Evolutionary conservation across 2,113 vertebrate genomes (phyloP), one percentile per base, ranked within the genome.

Genomic region (Sciurus niger): DNA sequence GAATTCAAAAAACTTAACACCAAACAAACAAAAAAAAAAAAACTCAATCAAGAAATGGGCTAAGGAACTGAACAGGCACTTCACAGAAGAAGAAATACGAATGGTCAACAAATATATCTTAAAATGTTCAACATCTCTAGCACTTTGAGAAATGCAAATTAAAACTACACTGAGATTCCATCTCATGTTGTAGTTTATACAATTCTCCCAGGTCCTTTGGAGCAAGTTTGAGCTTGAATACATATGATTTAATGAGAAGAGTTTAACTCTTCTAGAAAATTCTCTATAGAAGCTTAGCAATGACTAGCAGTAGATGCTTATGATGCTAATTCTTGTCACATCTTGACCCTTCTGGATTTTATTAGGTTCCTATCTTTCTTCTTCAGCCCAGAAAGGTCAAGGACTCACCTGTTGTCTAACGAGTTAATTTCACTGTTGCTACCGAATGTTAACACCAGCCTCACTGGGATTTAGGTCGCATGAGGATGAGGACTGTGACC

Each of bases 151-250:
- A 58, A 58, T 24, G 55, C 55, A 22, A 58, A 58, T 58, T 58
- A 20, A 58, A 58, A 24, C 20, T 22, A 58, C 55, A 58, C 55
- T 24, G 20, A 58, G 55, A 58, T 58, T 24, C 55, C 55, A 97
- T 91, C 82, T 68, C 78, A 83, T 90, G 58, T 20, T 88, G 28
- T 70, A 60, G 82, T 90, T 90, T 93, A 82, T 78, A 83, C 8
- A 91, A 0, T 22, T 79, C 67, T 95, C 93, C 40, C 46, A 86
- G 83, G 55, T 68, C 73, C 60, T 4, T 10, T 76, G 40, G 43
- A 17, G 20, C 8, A 96, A 85, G 37, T 82, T 77, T 88, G 46
- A 67, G 32, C 58, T 93, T 95, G 89, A 90, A 88, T 84, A n/a
- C 37, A 37, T 46, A 34, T 48, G 80, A 76, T 67, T 92, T 95